Evolutionary conservation across 2,113 vertebrate genomes (phyloP), one percentile per base, ranked within the genome.

Genomic region (Penelope pileata): DNA sequence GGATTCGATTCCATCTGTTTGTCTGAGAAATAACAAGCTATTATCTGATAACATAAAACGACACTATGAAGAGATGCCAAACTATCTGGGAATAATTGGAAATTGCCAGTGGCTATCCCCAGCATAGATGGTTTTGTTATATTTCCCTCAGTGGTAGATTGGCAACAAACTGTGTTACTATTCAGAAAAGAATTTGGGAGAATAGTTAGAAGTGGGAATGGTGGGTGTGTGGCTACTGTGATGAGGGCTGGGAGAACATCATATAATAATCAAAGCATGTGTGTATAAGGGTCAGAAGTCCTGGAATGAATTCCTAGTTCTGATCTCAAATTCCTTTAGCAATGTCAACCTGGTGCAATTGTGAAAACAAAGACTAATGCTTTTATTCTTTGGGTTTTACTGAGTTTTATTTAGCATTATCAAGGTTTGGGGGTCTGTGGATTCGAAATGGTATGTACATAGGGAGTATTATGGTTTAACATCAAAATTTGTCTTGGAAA

Each of bases 11-110:
- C 81, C 43, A 93, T 56, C 70, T 92, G 42, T 73, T 76, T 95
- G 36, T 77, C 79, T 92, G 91, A 75, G 85, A 94, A 95, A 90
- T 91, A 94, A 90, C 68, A 83, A 67, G 47, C 70, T 80, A 51
- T 94, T 96, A 40, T 92, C 90, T 94, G 81, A 83, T 96, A 94
- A 63, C 6, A 1, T 88, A 86, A 96, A 86, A 93, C 78, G 73
- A 51, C 26, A 32, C 23, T 19, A 32, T 36, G 50, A 82, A 83
- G 79, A 91, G 74, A 86, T 76, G 75, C 58, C 72, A 80, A 53
- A 34, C 64, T 76, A 27, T 70, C 54, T 83, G 80, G 32, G 60
- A 93, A 69, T 92, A 95, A 91, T 22, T 95, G 90, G 86, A 94
- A 90, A 83, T 94, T 84, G 59, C 93, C 66, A 43, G 51, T 66